Evolutionary conservation across 2,113 vertebrate species (phyloP).

Genomic region (Pao palembangensis): DNA sequence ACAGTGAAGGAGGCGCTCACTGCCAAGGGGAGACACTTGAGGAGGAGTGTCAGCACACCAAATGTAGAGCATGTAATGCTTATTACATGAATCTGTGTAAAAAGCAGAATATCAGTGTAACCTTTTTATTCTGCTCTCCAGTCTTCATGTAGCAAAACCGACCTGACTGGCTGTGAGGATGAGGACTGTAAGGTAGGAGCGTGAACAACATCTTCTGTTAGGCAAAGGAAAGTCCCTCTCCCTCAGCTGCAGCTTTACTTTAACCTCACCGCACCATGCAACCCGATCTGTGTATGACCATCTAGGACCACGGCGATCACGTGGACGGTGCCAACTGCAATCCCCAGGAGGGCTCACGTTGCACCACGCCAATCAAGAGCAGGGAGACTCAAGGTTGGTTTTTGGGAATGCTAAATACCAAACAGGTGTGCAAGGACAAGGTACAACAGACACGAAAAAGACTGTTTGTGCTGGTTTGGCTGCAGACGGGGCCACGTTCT

Average conservation of each 20-base stretch:
- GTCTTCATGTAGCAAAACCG: slow-evolving; percentile 86
- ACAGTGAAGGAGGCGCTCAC: slow-evolving; percentile 90
- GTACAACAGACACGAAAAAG: too few relatives aligned
- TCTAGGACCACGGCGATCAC: slow-evolving; percentile 84
- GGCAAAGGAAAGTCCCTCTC: not conserved
- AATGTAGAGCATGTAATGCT: slow-evolving; percentile 88
- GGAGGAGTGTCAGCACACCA: slow-evolving; percentile 90
- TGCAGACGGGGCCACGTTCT: slow-evolving; percentile 82
- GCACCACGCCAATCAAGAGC: slow-evolving; percentile 83
- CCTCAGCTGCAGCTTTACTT: not conserved
- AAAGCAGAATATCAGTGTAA: too few relatives aligned
- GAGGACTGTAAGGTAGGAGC: slow-evolving; percentile 76
- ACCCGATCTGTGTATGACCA: not conserved
- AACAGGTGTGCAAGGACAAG: too few relatives aligned
- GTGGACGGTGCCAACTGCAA: slow-evolving; percentile 78
- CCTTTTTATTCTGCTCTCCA: slow-evolving; percentile 47
- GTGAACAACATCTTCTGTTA: not conserved
- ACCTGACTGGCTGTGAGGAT: slow-evolving; percentile 85
- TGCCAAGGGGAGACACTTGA: slow-evolving; percentile 86
- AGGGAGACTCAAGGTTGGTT: slow-evolving; percentile 77
- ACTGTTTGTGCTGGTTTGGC: slow-evolving; percentile 43
- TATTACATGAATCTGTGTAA: not conserved
- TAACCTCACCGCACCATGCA: not conserved
- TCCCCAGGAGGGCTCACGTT: slow-evolving; percentile 81
- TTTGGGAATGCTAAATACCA: slow-evolving; percentile 4